Evolutionary conservation across 2,113 vertebrate genomes (phyloP).

Genomic region (Chroicocephalus ridibundus): DNA sequence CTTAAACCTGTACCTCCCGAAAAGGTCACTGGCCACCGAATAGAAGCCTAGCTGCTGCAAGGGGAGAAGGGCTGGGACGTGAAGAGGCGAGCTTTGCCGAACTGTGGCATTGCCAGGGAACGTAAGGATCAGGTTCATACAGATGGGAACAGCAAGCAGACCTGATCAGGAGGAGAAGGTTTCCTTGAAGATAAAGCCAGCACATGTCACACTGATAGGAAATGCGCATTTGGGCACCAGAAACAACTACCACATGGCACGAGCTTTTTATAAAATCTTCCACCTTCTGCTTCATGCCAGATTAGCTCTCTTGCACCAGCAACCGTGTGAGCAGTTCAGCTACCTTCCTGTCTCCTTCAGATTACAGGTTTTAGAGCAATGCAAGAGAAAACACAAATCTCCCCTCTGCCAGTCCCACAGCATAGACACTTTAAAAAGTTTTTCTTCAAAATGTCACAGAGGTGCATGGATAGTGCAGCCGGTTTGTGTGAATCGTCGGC

Average conservation of each 20-base stretch:
- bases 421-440: neutral
- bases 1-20: neutral
- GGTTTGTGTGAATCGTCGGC: neutral
- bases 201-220: neutral
- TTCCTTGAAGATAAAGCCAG: neutral
- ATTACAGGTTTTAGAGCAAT: neutral
- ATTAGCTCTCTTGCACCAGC: neutral
- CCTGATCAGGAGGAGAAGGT: neutral
- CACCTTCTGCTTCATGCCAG: neutral
- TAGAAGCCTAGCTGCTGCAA: neutral
- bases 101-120: neutral
- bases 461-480: neutral
- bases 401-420: neutral
- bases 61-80: neutral
- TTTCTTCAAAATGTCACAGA: neutral
- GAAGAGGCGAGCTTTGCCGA: neutral
- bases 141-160: neutral
- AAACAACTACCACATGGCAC: neutral
- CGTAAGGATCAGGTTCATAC: neutral
- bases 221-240: neutral
- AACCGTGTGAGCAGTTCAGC: neutral
- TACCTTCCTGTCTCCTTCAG: neutral
- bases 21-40: neutral
- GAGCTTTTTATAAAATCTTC: constrained; percentile 22
- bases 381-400: neutral